Evolutionary conservation across 1,140 invertebrate species (phyloP), one percentile per base, ranked within the genome.

Genomic region (Drosophila setifemur): DNA sequence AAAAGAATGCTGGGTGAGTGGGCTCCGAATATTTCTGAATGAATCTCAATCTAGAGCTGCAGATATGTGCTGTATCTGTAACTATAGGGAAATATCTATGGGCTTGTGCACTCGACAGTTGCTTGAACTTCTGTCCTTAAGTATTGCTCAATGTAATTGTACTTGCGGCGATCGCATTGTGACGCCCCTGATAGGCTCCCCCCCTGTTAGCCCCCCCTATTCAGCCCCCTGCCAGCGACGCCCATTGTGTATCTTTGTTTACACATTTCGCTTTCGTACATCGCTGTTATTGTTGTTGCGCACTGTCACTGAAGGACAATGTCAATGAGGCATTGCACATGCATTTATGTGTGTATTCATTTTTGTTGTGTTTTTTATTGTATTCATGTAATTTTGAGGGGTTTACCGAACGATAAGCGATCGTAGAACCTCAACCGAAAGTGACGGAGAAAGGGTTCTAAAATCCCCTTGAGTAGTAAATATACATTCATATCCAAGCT

Each of bases 81-180:
- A 9, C n/a, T n/a, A 14, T 26, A 26, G 16, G 16, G n/a, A 33
- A 23, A 18, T 63, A 64, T 48, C 60, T 61, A 29, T 66, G 44
- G 39, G 35, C 39, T 12, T 35, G 54, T 29, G 44, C 57, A 79
- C 75, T 83, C 53, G 25, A 54, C 53, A 86, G 81, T 86, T 86
- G 77, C 68, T 86, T 86, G 66, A 83, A 87, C 83, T 72, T 64
- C 73, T 74, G 86, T 88, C 86, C 86, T 88, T 88, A 88, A 68
- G 48, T 52, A 35, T 78, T 64, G 60, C 60, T 64, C 60, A 64
- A 60, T 73, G 61, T 35, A 57, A 72, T 39, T 49, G 28, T 57
- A 29, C 12, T 48, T 73, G 21, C 40, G 37, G 19, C 42, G 73
- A 73, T 68, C 68, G 48, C 57, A 25, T 73, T 73, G 69, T 74